Evolutionary conservation across 2,113 vertebrate genomes (phyloP).

Genomic region (Cygnus buccinator): DNA sequence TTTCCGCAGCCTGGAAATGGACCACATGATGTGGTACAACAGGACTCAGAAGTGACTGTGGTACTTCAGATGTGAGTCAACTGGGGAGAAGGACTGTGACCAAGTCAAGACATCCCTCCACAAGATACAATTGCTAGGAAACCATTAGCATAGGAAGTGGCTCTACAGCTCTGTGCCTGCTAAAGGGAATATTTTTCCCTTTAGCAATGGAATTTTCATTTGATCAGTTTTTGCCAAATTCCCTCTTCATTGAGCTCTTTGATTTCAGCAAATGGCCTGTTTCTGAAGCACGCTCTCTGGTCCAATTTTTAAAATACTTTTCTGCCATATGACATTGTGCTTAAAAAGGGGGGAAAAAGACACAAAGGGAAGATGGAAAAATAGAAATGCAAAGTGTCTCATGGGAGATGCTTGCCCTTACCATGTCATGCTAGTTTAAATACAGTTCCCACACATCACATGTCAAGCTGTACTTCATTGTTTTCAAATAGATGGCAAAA

Average conservation of each 20-base stretch:
- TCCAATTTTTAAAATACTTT: neutral
- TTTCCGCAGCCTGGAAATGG: neutral
- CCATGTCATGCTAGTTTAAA: conserved; percentile 49
- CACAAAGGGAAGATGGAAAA: conserved; percentile 33
- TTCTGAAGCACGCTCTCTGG: neutral
- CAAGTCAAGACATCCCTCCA: neutral
- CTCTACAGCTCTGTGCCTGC: neutral
- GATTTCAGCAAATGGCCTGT: neutral
- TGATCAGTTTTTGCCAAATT: neutral
- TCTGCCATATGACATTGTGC: neutral
- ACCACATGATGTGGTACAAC: neutral
- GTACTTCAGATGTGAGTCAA: neutral
- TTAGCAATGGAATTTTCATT: neutral
- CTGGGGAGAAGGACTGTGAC: neutral
- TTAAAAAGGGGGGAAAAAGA: conserved; percentile 9
- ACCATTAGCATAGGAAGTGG: neutral
- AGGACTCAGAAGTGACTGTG: neutral
- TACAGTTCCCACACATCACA: conserved; percentile 47
- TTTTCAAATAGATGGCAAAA: conserved; percentile 64
- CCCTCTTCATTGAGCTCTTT: neutral
- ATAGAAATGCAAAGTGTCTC: conserved; percentile 22
- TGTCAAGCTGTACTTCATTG: conserved; percentile 49
- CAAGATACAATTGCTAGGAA: neutral
- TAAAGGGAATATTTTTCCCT: neutral
- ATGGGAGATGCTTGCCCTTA: conserved; percentile 26